Evolutionary conservation across 2,888 invertebrate species (phyloP), one percentile per base, ranked within the genome.

Genomic region (Luperina nickerlii): DNA sequence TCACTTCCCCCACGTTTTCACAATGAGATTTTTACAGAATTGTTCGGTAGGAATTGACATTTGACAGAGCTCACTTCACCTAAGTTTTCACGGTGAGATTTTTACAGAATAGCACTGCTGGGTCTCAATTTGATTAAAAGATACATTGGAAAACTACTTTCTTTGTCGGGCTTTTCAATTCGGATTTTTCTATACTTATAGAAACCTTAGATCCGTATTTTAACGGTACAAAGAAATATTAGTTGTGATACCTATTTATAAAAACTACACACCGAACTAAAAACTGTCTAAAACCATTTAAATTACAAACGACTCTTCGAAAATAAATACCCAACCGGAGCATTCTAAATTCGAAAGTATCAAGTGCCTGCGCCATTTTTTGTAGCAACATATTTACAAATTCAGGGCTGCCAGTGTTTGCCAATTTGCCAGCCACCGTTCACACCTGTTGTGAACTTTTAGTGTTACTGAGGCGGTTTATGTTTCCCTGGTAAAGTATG

Each of bases 401-500:
- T 86, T 86, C 86, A 73, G 77, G 71, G 74, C 32, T 76, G 87
- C 62, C 67, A 70, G 72, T 85, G 84, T 83, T 86, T 81, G 84
- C 83, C 87, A 89, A 90, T 84, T 90, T 87, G 68, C 83, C 83
- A 79, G 80, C 71, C 79, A 15, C 72, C 85, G 84, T 85, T 87
- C 88, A 82, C 91, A 92, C 93, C 92, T 93, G 93, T 92, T 92
- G 92, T 91, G 90, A 90, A 92, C 84, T 92, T 93, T 93, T 92
- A 91, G 86, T 90, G 78, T 88, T 88, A 88, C 87, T 13, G 74
- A 76, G 87, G 65, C 63, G 71, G 62, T 80, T 85, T 81, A 81
- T 63, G 65, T 67, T 60, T 32, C n/a, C n/a, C 45, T 32, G 48
- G 54, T 74, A 79, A 85, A 84, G 81, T 85, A 79, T 75, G 72